Conservation (phyloP, 2,888 invertebrate genomes). For the Atherix ibis region DNA sequence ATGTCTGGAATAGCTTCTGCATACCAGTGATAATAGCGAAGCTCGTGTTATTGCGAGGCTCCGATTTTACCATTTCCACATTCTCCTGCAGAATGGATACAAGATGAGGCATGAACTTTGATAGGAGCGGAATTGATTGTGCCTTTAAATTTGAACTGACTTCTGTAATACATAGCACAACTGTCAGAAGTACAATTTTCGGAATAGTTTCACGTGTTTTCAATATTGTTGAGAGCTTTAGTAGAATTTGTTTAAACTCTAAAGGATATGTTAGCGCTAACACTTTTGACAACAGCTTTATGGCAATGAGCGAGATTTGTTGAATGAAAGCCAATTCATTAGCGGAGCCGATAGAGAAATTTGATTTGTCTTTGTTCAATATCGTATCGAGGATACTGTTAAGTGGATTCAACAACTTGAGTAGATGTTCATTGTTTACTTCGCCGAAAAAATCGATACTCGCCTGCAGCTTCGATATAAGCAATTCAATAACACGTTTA, state of each 20-base stretch:
- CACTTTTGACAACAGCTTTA: constrained; percentile 66
- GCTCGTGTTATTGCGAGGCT: constrained; percentile 23
- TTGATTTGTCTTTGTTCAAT: constrained; percentile 30
- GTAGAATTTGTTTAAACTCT: constrained; percentile 53
- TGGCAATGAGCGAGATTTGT: constrained; percentile 65
- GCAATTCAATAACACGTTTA: constrained; percentile 67
- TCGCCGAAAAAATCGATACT: constrained; percentile 44
- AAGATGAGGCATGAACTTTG: constrained; percentile 63
- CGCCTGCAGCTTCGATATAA: constrained; percentile 64
- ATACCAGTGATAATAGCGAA: constrained; percentile 49
- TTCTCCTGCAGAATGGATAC: constrained; percentile 48
- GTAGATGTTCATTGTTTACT: constrained; percentile 36
- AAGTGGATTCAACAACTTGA: constrained; percentile 44
- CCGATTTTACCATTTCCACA: constrained; percentile 34
- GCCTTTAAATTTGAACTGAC: constrained; percentile 59
- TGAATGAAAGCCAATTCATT: constrained; percentile 54
- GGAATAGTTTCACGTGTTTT: constrained; percentile 21
- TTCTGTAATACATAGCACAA: constrained; percentile 63
- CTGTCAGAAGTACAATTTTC: constrained; percentile 46
- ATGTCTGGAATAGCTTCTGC: constrained; percentile 64
- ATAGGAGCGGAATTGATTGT: constrained; percentile 55
- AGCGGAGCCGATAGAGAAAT: too few species aligned
- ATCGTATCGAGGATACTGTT: constrained; percentile 41
- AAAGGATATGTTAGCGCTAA: constrained; percentile 50
- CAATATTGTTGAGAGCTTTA: constrained; percentile 41